Base-by-base conservation (phyloP, 92 coral and sea anemone species). In the Zoanthus gigantus region DNA sequence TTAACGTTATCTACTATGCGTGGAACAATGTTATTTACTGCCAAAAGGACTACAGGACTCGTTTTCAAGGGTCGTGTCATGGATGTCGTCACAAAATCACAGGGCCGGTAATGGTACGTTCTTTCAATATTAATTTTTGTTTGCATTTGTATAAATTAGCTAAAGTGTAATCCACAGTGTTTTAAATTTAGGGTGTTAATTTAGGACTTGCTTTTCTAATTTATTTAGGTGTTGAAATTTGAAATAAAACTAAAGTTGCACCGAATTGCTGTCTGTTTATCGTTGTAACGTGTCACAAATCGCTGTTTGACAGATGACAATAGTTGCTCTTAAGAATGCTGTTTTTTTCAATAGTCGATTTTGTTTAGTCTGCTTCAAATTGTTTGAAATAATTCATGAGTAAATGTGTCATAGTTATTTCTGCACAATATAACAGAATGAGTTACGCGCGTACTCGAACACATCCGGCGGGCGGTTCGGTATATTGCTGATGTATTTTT, bases 21-120 rank as follows among this genome's bases (percentile, higher is more conserved):
- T 86, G 98, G 46, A 96, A 92, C 34, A 90, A 90, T 28, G 89
- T 91, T 44, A 83, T 96, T 11, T 93, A 84, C 71, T 96, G 99
- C 89, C 93, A 84, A 85, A 93, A 92, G 53, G 99, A 96, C 90
- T 96, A 96, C 88, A 78, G 88, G 13, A 57, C 83, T 9, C 91
- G 88, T 75, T 95, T 92, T 73, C 90, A 85, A 34, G 85, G 92
- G 23, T 87, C 88, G 37, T 96, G 99, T 79, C 99, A 96, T 77
- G 88, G 89, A 37, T 96, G 99, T 79, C 90, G 78, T 42, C 92
- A 88, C 52, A 91, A 90, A 67, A 95, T 96, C 65, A 95, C 98
- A 13, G 99, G 99, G 46, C 99, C 97, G 7, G 94, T 96, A 5
- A 95, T 96, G 94, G 98, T 96, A 76, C 10, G 73, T 66, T 23